Percentiles rank a stretch among this genome's conserved stretches.
These are phyloP conservation scores for Vicugna pacos DNA, from an alignment of 2,113 vertebrate genomes.

Conservation along the genomic window DNA sequence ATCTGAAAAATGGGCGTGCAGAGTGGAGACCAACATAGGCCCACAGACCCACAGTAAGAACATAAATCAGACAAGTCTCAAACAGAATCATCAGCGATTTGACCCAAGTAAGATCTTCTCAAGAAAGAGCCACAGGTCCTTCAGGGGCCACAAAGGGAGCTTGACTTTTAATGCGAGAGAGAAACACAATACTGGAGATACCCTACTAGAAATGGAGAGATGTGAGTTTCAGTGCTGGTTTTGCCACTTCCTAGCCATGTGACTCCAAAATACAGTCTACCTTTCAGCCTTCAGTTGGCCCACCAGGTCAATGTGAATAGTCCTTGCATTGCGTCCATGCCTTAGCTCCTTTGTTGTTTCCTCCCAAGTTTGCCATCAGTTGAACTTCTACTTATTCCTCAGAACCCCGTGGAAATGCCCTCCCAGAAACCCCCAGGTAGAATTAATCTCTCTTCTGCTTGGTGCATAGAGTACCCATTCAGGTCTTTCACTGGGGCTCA, in stretches of 20 bases:
- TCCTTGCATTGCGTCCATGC: background rate
- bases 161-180: background rate
- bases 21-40: too few relatives aligned
- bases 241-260: background rate
- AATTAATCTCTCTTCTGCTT: background rate
- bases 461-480: background rate
- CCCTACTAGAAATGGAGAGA: background rate
- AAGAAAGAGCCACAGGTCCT: background rate
- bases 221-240: background rate
- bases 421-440: background rate
- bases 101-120: background rate
- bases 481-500: background rate
- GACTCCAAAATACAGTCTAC: background rate
- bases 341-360: background rate
- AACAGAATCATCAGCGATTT: background rate
- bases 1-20: background rate
- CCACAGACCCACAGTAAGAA: background rate
- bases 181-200: background rate
- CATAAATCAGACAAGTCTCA: background rate
- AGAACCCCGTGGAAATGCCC: background rate
- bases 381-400: constrained; percentile 34
- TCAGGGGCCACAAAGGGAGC: background rate
- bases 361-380: background rate
- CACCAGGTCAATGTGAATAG: background rate
- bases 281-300: background rate